These are phyloP conservation scores for Campoplex nolae DNA, from an alignment of 2,888 invertebrate species.

Conservation along the genomic window DNA sequence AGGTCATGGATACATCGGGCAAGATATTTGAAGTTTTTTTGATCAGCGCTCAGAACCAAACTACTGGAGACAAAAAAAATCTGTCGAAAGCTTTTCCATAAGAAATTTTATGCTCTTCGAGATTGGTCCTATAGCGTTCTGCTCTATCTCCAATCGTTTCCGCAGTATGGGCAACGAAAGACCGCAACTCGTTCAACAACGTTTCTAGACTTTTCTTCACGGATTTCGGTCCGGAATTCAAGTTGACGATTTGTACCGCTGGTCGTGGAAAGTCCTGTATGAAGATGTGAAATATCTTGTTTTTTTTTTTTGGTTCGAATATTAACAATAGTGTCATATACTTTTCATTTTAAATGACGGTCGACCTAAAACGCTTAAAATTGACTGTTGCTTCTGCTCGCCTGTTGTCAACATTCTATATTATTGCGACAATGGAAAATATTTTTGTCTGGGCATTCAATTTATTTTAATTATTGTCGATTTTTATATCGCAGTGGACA, in stretches of 20 bases:
- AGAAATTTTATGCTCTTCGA: neutral
- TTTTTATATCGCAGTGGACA: neutral
- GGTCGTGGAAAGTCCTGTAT: neutral
- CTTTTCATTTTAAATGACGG: conserved; percentile 41
- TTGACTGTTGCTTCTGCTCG: conserved; percentile 49
- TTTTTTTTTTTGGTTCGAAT: conserved; percentile 20
- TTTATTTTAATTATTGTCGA: conserved; percentile 54
- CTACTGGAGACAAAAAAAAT: neutral
- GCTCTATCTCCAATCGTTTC: neutral
- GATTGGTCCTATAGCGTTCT: neutral
- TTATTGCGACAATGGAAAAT: conserved; percentile 10
- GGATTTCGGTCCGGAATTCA: neutral
- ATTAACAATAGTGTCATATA: conserved; percentile 40
- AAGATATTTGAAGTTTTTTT: neutral
- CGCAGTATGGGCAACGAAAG: neutral
- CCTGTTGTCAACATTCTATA: neutral
- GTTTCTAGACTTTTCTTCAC: neutral
- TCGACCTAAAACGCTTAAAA: conserved; percentile 43
- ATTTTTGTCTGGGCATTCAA: neutral
- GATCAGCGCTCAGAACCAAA: neutral
- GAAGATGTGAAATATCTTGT: neutral
- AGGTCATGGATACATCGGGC: neutral
- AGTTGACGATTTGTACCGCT: neutral
- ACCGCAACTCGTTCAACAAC: neutral
- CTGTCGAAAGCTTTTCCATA: neutral